Conservation (phyloP, 2,797 vertebrate genomes). For the Semaprochilodus insignis region DNA sequence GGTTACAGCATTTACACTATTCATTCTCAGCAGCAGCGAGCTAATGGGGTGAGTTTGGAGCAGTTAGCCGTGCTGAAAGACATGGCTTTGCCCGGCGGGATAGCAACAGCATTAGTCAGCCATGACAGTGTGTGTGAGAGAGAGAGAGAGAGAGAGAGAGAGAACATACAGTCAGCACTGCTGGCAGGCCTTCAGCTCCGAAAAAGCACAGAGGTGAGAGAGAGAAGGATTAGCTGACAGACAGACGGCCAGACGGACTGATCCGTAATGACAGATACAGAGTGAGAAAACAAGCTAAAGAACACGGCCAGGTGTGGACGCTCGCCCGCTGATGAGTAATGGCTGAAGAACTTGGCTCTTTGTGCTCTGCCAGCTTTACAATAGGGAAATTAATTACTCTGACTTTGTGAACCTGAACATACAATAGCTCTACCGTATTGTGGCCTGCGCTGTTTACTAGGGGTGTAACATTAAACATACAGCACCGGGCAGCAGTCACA, state of each 20-base stretch:
- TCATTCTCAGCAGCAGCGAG: neutral
- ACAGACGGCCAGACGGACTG: conserved; percentile 29
- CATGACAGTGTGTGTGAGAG: neutral
- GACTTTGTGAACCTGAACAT: neutral
- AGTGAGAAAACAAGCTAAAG: neutral
- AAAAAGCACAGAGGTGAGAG: neutral
- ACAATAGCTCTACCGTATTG: neutral
- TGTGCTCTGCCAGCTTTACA: neutral
- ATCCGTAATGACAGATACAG: conserved; percentile 3
- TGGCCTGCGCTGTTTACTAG: neutral
- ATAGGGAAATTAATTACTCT: neutral
- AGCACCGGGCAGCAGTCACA: no score
- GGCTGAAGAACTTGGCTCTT: neutral
- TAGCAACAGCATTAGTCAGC: conserved; percentile 22
- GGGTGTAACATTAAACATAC: neutral
- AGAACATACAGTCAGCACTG: neutral
- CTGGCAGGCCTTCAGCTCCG: neutral
- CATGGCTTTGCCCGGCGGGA: neutral
- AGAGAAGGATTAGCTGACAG: neutral
- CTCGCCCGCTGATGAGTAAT: neutral
- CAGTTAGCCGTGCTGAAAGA: neutral
- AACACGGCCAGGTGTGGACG: neutral
- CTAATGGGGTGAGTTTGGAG: neutral
- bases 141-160: neutral
- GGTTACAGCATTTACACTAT: no score